A percentile compares a stretch with the other conserved stretches of the same genome.
phyloP scores from a whole-genome alignment of 2,888 invertebrate species.

The Diachrysia chrysitis region DNA sequence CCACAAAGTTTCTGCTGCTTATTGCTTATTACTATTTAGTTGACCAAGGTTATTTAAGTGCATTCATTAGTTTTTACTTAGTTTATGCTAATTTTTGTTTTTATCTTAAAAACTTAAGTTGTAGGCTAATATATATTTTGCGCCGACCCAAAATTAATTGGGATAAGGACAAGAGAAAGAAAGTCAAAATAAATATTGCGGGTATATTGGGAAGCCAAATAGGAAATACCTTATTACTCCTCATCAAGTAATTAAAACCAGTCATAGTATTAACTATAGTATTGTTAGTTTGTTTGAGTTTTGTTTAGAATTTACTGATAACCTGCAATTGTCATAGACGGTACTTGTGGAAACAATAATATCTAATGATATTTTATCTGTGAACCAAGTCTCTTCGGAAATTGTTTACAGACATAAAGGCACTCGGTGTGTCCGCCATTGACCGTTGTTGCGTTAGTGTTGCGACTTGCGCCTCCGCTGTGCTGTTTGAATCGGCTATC shows the following conservation, averaged over 20 bases:
- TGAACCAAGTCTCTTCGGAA: conserved; percentile 6
- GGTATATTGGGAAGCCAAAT: background rate
- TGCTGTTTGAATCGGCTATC: conserved; percentile 30
- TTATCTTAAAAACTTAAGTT: too few species aligned
- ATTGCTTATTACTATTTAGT: background rate
- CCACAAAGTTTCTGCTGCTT: background rate
- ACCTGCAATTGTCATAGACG: conserved; percentile 11
- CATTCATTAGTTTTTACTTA: too few species aligned
- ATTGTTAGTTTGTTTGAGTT: background rate
- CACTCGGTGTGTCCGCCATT: conserved; percentile 19
- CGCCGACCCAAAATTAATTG: too few species aligned
- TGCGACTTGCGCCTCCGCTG: conserved; percentile 19
- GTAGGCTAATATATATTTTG: too few species aligned
- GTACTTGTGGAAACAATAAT: conserved; percentile 21
- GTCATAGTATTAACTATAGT: background rate
- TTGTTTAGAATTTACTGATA: background rate
- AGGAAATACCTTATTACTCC: background rate
- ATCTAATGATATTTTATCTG: conserved; percentile 18
- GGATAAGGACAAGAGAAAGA: too few species aligned
- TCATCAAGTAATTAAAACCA: background rate
- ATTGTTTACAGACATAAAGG: conserved; percentile 29
- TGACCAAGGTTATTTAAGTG: background rate
- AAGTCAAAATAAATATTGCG: too few species aligned
- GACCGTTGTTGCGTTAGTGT: conserved; percentile 24
- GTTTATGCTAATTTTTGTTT: too few species aligned